phyloP scores from a whole-genome alignment of 2,888 invertebrate species.

The Cybosia mesomella region DNA sequence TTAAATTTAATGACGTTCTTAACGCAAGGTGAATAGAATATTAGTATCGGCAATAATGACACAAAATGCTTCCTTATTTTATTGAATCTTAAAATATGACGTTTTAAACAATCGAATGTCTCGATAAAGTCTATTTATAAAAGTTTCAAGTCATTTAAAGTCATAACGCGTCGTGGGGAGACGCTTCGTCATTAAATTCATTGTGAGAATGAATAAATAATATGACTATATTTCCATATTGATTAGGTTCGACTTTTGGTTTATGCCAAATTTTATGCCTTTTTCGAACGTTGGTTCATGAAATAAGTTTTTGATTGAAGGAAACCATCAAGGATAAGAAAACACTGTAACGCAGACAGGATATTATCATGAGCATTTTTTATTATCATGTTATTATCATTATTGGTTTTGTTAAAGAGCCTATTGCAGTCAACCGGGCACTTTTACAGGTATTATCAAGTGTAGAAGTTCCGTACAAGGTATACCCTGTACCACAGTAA shows the following conservation, averaged over 20 bases:
- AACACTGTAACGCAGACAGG: too few relatives aligned
- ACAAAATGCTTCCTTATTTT: conserved; percentile 47
- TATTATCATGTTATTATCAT: neutral
- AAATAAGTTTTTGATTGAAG: too few relatives aligned
- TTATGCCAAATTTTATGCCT: neutral
- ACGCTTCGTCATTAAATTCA: conserved; percentile 33
- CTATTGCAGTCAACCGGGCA: neutral
- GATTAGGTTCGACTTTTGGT: conserved; percentile 9
- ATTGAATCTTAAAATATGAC: conserved; percentile 40
- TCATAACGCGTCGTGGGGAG: conserved; percentile 30
- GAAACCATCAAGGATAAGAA: too few relatives aligned
- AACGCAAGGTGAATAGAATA: conserved; percentile 35
- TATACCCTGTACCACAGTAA: neutral
- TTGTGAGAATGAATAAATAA: conserved; percentile 39
- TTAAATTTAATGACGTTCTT: conserved; percentile 19
- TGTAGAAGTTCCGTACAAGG: neutral
- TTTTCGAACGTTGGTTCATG: conserved; percentile 27
- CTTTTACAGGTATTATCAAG: neutral
- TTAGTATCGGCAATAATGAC: conserved; percentile 32
- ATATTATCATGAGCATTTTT: neutral
- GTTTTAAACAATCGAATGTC: conserved; percentile 39
- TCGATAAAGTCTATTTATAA: conserved; percentile 48
- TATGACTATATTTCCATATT: conserved; percentile 25
- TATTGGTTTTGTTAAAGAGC: neutral
- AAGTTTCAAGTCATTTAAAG: conserved; percentile 40